These are phyloP conservation scores for Sakesphorus luctuosus DNA, from an alignment of 2,113 vertebrate species.

Conservation along the genomic window DNA sequence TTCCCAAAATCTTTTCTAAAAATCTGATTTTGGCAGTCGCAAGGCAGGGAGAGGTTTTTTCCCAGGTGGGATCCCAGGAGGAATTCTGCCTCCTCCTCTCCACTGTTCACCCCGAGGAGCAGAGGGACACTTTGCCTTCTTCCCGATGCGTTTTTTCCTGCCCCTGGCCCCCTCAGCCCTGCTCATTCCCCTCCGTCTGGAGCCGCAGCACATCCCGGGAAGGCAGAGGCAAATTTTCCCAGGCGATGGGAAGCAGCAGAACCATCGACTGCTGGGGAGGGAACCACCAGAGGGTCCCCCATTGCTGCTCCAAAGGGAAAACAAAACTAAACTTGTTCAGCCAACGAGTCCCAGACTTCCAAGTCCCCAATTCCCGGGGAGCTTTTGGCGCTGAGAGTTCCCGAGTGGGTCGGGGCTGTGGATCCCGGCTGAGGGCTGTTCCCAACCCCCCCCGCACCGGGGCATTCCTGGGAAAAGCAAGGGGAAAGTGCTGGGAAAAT, in stretches of 20 bases:
- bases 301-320: not conserved
- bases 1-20: not conserved
- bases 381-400: not conserved
- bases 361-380: not conserved
- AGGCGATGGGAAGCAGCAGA: not conserved
- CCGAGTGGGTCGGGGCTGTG: accelerated
- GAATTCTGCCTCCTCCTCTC: not conserved
- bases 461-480: accelerated
- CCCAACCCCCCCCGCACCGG: too few relatives aligned
- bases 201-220: not conserved
- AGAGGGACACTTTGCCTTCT: too few relatives aligned
- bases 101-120: accelerated
- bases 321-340: not conserved
- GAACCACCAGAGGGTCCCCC: accelerated
- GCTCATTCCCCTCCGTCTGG: accelerated
- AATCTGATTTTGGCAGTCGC: not conserved
- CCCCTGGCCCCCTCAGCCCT: not conserved
- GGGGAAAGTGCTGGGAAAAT: accelerated
- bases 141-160: not conserved
- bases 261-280: accelerated
- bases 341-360: not conserved
- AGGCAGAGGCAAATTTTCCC: not conserved
- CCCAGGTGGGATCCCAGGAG: not conserved
- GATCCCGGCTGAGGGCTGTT: not conserved
- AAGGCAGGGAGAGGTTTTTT: not conserved